These are phyloP conservation scores for Monarcha castaneiventris DNA, from an alignment of 2,113 vertebrate species.

Conservation along the genomic window DNA sequence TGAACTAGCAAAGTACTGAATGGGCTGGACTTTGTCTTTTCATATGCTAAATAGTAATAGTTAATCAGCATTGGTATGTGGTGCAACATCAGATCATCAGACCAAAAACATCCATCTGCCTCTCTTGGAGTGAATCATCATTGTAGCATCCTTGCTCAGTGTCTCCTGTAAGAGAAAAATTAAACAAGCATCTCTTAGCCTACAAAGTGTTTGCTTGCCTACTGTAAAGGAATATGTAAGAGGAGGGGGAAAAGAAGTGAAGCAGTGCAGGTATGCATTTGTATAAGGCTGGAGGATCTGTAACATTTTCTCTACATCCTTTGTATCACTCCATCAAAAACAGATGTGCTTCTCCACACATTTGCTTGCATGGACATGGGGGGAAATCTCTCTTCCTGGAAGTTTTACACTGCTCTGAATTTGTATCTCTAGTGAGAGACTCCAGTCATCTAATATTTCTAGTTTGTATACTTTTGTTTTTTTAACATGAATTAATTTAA, in stretches of 20 bases:
- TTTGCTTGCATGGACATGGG: not conserved
- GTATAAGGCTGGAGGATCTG: not conserved
- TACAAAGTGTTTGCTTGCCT: not conserved
- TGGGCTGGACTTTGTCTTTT: slow-evolving; percentile 34
- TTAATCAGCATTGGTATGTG: slow-evolving; percentile 34
- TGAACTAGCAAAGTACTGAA: not conserved
- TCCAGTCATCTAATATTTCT: not conserved
- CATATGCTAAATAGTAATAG: slow-evolving; percentile 27
- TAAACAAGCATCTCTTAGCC: not conserved
- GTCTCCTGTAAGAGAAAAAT: not conserved
- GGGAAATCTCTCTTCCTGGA: not conserved
- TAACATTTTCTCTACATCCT: not conserved
- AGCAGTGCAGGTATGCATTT: not conserved
- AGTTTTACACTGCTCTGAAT: not conserved
- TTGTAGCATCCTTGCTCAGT: not conserved
- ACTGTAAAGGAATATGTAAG: not conserved
- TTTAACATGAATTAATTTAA: not conserved
- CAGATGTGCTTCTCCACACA: not conserved
- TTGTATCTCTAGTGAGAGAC: not conserved
- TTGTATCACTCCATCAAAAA: not conserved
- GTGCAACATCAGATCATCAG: slow-evolving; percentile 43
- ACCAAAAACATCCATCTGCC: slow-evolving; percentile 48
- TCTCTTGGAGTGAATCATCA: slow-evolving; percentile 4
- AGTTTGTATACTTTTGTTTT: not conserved
- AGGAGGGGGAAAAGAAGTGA: not conserved